These are phyloP conservation scores for Apamea epomidion DNA, from an alignment of 2,888 invertebrate species.

Conservation along the genomic window DNA sequence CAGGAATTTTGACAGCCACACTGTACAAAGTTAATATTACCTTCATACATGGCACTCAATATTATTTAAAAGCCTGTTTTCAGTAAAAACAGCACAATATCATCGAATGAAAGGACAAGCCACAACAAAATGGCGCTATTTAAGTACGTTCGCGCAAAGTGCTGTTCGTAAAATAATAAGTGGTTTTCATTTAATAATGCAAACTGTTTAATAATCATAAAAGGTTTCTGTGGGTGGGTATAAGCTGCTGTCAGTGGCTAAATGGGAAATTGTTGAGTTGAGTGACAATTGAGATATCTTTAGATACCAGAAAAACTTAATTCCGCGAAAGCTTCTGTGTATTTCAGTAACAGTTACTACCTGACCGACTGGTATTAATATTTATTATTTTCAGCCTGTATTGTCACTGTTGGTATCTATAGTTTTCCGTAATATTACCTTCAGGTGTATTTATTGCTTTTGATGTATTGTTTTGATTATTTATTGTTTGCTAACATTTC, in stretches of 20 bases:
- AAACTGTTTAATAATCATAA: slow-evolving; percentile 46
- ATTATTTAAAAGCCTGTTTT: not conserved
- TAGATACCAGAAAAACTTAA: not conserved
- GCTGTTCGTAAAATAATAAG: slow-evolving; percentile 5
- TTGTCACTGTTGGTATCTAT: not conserved
- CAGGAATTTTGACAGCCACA: not conserved
- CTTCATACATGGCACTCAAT: not conserved
- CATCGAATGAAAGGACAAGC: slow-evolving; percentile 16
- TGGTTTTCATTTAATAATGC: slow-evolving; percentile 22
- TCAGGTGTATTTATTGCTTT: not conserved
- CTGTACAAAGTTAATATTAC: not conserved
- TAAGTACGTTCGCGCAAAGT: not conserved
- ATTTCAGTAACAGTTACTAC: not conserved
- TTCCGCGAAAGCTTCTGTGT: not conserved
- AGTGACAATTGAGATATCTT: slow-evolving; percentile 8
- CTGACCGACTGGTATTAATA: not conserved
- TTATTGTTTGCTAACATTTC: not conserved
- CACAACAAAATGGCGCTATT: slow-evolving; percentile 2
- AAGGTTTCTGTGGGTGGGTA: slow-evolving; percentile 36
- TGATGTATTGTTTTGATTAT: not conserved
- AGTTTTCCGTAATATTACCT: not conserved
- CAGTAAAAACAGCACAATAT: not conserved
- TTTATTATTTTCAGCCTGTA: not conserved
- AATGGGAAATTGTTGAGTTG: slow-evolving; percentile 25
- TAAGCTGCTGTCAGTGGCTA: slow-evolving; percentile 28